Conservation (phyloP, 2,888 invertebrate species). For the Megalurothrips usitatus region DNA sequence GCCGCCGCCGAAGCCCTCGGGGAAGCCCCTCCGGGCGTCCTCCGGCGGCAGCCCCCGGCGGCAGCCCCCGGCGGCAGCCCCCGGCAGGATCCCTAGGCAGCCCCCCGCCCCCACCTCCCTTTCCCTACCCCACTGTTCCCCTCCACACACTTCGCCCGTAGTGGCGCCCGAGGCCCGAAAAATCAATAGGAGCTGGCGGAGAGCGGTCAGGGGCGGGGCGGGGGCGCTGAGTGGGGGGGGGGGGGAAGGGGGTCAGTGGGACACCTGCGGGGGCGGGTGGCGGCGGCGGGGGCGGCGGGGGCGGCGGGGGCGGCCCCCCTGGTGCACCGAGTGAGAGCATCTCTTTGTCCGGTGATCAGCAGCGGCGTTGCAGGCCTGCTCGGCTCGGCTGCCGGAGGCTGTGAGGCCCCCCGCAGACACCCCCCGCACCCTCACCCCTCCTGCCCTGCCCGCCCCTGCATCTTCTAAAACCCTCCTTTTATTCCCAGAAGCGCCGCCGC, state of each 20-base stretch:
- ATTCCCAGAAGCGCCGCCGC: neutral
- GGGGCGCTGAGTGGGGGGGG: too few species aligned
- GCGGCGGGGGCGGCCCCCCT: neutral
- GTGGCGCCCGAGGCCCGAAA: conserved; percentile 12
- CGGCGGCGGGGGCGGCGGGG: neutral
- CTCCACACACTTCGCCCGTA: conserved; percentile 19
- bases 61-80: neutral
- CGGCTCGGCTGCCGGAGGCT: neutral
- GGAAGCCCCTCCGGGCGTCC: neutral
- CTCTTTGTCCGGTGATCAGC: neutral
- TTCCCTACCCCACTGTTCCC: neutral
- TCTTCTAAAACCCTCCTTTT: too few species aligned
- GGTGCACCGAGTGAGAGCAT: neutral
- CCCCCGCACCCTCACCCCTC: neutral
- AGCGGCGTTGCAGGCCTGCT: neutral
- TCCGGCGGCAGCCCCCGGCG: neutral
- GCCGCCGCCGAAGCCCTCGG: neutral
- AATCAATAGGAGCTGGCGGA: conserved; percentile 24
- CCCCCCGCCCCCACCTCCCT: neutral
- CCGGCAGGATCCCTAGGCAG: neutral
- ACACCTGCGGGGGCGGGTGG: neutral
- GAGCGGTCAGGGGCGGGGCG: conserved; percentile 6
- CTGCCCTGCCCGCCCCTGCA: too few species aligned
- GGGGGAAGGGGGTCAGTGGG: neutral
- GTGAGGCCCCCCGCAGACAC: neutral